Conservation (phyloP, 2,113 vertebrate species). For the Gracilinanus agilis region DNA sequence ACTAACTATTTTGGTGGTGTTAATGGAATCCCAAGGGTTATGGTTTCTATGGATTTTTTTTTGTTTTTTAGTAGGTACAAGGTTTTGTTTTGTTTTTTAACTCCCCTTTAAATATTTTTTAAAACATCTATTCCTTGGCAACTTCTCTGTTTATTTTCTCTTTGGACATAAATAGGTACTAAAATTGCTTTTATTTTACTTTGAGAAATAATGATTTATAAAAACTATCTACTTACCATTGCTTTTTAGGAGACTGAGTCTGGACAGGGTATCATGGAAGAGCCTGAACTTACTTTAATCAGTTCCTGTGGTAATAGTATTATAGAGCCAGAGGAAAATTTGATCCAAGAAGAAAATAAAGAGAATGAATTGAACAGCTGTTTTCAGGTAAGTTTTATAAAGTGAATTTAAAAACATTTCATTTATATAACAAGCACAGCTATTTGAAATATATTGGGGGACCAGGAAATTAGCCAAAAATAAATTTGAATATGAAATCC, state of each 20-base stretch:
- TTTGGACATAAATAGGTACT: background rate
- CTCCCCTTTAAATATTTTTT: background rate
- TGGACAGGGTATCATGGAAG: constrained; percentile 92
- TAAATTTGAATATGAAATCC: no score
- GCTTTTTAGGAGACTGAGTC: constrained; percentile 83
- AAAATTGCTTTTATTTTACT: background rate
- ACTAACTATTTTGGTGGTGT: background rate
- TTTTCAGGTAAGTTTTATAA: constrained; percentile 61
- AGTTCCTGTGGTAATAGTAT: constrained; percentile 88
- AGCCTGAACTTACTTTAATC: constrained; percentile 90
- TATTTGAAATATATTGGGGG: no score
- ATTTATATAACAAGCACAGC: background rate
- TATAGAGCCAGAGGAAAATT: constrained; percentile 81
- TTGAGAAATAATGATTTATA: background rate
- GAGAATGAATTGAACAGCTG: constrained; percentile 24
- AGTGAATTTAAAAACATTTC: constrained; percentile 26
- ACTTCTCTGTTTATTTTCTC: background rate
- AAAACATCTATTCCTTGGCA: background rate
- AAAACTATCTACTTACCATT: background rate
- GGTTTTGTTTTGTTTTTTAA: background rate
- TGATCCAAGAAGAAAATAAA: constrained; percentile 62
- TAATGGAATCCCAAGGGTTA: background rate
- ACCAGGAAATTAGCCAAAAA: no score
- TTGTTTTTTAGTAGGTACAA: background rate
- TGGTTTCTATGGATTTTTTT: background rate